Evolutionary conservation across 2,888 invertebrate genomes (phyloP).

Genomic region (Aporophyla nigra): DNA sequence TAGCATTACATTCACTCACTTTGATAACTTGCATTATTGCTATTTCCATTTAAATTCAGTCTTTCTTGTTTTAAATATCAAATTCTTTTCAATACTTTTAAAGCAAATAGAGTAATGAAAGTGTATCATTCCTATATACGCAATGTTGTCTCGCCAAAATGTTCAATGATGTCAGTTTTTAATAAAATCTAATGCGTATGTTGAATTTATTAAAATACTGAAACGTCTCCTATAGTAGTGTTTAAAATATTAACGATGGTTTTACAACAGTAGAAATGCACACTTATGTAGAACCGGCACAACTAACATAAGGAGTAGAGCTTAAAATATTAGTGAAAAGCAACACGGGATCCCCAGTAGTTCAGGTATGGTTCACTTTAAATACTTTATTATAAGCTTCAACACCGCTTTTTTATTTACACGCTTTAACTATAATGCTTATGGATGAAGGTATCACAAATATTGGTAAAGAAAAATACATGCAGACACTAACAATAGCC

Average conservation of each 20-base stretch:
- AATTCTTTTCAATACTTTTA: not conserved
- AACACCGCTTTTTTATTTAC: slow-evolving; percentile 71
- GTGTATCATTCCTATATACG: slow-evolving; percentile 55
- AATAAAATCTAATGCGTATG: slow-evolving; percentile 37
- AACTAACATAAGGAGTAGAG: slow-evolving; percentile 75
- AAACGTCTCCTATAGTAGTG: slow-evolving; percentile 15
- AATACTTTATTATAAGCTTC: slow-evolving; percentile 73
- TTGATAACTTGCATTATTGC: not conserved
- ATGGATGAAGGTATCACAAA: slow-evolving; percentile 64
- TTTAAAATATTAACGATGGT: slow-evolving; percentile 53
- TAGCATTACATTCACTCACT: not conserved
- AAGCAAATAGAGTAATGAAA: not conserved
- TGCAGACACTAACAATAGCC: slow-evolving; percentile 35
- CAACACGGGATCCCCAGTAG: slow-evolving; percentile 70
- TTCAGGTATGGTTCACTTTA: slow-evolving; percentile 85
- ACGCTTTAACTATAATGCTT: slow-evolving; percentile 71
- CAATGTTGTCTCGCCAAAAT: not conserved
- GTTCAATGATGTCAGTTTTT: slow-evolving; percentile 64
- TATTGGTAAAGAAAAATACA: slow-evolving; percentile 20
- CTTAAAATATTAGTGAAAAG: slow-evolving; percentile 69
- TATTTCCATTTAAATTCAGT: not conserved
- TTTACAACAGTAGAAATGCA: slow-evolving; percentile 57
- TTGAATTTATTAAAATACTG: slow-evolving; percentile 16
- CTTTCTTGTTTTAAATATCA: not conserved
- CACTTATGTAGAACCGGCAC: slow-evolving; percentile 65